These are phyloP conservation scores for Myotis daubentonii DNA, from an alignment of 2,797 vertebrate species.

Conservation along the genomic window DNA sequence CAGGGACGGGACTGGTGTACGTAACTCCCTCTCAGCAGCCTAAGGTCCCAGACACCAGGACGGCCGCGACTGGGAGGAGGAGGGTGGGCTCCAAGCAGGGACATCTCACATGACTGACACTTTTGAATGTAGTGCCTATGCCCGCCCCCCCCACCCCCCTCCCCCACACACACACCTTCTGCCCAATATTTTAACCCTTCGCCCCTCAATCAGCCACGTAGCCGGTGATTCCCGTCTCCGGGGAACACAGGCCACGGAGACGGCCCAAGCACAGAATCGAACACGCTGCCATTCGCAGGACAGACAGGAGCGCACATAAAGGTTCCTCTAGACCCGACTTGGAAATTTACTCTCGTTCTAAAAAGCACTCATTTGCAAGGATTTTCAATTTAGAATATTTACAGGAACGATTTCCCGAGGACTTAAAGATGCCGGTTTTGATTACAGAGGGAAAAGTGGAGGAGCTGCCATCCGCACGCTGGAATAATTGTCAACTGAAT, in stretches of 20 bases:
- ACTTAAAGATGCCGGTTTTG: conserved; percentile 38
- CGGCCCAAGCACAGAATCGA: neutral
- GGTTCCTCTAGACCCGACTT: neutral
- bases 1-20: neutral
- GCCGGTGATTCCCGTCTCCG: neutral
- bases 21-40: neutral
- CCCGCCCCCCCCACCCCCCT: neutral
- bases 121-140: neutral
- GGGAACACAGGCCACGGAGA: neutral
- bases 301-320: neutral
- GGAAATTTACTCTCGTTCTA: conserved; percentile 44
- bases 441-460: conserved; percentile 61
- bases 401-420: conserved; percentile 52
- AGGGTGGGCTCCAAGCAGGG: neutral
- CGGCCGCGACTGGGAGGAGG: rapidly evolving
- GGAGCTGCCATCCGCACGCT: neutral
- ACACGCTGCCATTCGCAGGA: neutral
- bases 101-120: neutral
- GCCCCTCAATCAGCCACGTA: neutral
- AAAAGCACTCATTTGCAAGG: conserved; percentile 54
- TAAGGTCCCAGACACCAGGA: neutral
- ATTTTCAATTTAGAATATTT: conserved; percentile 69
- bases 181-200: neutral
- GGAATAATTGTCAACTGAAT: conserved; percentile 28
- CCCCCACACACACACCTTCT: neutral